These are phyloP conservation scores for Emydura subglobosa DNA, from an alignment of 2,113 vertebrate species.

Conservation along the genomic window DNA sequence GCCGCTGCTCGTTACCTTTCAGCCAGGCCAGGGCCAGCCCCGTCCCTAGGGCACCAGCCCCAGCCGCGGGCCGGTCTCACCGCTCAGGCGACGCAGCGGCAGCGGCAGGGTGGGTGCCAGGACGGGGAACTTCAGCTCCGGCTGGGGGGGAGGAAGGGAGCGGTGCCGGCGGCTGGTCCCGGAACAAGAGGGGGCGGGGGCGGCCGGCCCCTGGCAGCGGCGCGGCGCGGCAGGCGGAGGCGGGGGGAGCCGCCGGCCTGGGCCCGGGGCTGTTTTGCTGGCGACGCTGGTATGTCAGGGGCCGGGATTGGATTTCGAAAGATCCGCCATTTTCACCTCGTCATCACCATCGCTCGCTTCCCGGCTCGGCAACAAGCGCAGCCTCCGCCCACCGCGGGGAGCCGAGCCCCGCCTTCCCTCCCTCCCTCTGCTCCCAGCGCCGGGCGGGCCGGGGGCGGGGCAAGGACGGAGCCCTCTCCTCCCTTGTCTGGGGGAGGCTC, in stretches of 20 bases:
- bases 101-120: not conserved
- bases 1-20: not conserved
- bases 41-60: not conserved
- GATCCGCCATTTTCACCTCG: slow-evolving; percentile 97
- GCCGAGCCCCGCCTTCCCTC: not conserved
- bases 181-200: not conserved
- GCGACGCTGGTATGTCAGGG: slow-evolving; percentile 82
- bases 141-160: no score
- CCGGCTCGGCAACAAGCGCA: slow-evolving; percentile 63
- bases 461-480: not conserved
- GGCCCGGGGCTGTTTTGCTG: not conserved
- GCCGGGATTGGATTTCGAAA: slow-evolving; percentile 95
- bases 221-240: not conserved
- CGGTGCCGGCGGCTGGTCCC: not conserved
- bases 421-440: accelerated
- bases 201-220: not conserved
- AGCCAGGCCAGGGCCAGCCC: not conserved
- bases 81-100: not conserved
- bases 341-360: slow-evolving; percentile 84
- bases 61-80: not conserved
- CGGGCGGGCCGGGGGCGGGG: not conserved
- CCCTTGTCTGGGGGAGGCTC: no score
- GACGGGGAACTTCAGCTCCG: no score
- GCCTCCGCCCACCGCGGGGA: not conserved
- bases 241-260: not conserved